phyloP scores from a whole-genome alignment of 2,797 vertebrate genomes.

The Cuniculus paca region DNA sequence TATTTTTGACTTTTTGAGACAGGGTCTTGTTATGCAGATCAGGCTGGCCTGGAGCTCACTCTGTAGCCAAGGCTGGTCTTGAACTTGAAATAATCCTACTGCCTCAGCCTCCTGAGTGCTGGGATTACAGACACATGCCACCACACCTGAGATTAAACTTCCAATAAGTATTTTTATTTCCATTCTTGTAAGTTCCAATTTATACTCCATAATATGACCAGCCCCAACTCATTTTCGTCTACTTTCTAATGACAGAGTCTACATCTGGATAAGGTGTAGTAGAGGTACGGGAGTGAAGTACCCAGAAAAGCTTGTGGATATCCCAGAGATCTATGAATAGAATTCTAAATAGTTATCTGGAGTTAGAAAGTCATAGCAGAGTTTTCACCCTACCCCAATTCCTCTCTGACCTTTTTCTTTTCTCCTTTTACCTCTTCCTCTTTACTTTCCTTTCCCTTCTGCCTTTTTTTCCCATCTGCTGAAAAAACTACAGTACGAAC shows the following conservation, averaged over 20 bases:
- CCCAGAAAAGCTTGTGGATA: not conserved
- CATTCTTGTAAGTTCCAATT: constrained; percentile 23
- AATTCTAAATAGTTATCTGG: not conserved
- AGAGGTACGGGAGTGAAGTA: not conserved
- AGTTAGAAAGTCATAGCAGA: not conserved
- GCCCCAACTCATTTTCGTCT: not conserved
- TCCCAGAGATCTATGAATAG: not conserved
- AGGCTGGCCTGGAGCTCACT: too few relatives aligned
- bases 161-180: constrained; percentile 43
- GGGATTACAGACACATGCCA: too few relatives aligned
- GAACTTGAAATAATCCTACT: too few relatives aligned
- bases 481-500: not conserved
- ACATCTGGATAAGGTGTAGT: not conserved
- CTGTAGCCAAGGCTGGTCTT: too few relatives aligned
- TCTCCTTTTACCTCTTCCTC: not conserved
- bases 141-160: not conserved
- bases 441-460: not conserved
- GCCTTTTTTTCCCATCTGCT: not conserved
- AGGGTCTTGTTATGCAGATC: too few relatives aligned
- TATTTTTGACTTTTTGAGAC: too few relatives aligned
- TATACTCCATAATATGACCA: not conserved
- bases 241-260: not conserved
- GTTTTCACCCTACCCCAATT: not conserved
- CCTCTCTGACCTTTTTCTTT: not conserved
- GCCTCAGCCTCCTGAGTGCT: too few relatives aligned